phyloP scores from a whole-genome alignment of 2,888 invertebrate genomes.

The Leptinotarsa haldemani region DNA sequence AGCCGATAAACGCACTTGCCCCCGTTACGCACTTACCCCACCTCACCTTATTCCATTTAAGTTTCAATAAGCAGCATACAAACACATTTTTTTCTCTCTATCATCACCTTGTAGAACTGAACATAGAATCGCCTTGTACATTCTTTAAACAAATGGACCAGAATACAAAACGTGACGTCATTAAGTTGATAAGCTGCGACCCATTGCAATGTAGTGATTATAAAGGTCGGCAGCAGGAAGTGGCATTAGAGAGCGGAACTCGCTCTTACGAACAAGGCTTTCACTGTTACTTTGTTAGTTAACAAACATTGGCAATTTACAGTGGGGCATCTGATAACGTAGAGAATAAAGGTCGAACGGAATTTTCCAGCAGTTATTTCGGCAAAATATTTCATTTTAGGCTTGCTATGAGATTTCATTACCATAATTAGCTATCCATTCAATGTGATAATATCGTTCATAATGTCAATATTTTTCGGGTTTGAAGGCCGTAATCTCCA shows the following conservation, averaged over 20 bases:
- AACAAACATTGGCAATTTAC: conserved; percentile 10
- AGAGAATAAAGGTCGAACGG: not conserved
- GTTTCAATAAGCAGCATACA: too few relatives aligned
- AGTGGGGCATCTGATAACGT: conserved; percentile 6
- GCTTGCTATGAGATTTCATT: too few relatives aligned
- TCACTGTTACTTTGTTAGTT: conserved; percentile 29
- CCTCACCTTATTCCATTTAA: too few relatives aligned
- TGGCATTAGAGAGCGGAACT: conserved; percentile 33
- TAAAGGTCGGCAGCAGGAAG: conserved; percentile 33
- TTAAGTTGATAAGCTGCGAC: conserved; percentile 30
- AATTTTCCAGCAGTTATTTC: not conserved
- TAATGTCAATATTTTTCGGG: too few relatives aligned
- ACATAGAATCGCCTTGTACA: conserved; percentile 10
- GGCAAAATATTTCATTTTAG: not conserved
- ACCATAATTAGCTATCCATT: too few relatives aligned
- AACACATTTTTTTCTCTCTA: not conserved
- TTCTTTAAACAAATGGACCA: conserved; percentile 13
- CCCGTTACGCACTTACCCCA: too few relatives aligned
- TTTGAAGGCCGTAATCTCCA: too few relatives aligned
- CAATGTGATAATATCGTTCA: too few relatives aligned
- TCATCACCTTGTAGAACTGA: not conserved
- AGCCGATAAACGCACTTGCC: too few relatives aligned
- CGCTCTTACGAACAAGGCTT: conserved; percentile 31
- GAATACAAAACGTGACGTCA: conserved; percentile 30
- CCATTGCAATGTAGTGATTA: conserved; percentile 24